phyloP scores from a whole-genome alignment of 2,113 vertebrate species.

The Cepphus grylle region DNA sequence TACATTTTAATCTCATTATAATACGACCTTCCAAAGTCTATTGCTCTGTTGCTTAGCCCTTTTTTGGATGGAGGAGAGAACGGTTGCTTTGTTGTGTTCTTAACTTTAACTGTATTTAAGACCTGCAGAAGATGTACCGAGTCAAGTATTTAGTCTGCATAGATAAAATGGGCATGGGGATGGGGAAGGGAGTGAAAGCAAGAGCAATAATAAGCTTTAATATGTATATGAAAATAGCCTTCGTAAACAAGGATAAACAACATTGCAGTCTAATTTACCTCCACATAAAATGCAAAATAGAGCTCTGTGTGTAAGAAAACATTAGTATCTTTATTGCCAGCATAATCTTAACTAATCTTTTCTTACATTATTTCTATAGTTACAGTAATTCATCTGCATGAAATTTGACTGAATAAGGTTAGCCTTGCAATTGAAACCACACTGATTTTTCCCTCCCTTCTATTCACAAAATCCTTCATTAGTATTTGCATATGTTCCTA shows the following conservation, averaged over 20 bases:
- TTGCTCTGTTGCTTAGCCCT: background rate
- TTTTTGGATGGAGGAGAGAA: background rate
- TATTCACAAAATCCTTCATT: constrained; percentile 41
- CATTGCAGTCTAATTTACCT: constrained; percentile 61
- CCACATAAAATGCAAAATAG: constrained; percentile 68
- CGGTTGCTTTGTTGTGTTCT: background rate
- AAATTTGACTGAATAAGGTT: constrained; percentile 64
- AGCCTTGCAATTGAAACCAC: background rate
- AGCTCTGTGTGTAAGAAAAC: constrained; percentile 57
- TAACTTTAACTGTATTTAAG: constrained; percentile 2
- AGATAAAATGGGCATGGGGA: constrained; percentile 36
- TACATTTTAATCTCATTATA: constrained; percentile 57
- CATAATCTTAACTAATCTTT: constrained; percentile 75
- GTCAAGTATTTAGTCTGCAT: constrained; percentile 20
- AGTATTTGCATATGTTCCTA: constrained; percentile 38
- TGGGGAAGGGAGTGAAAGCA: background rate
- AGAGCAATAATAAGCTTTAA: constrained; percentile 59
- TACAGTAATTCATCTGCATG: constrained; percentile 58
- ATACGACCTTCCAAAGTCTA: constrained; percentile 46
- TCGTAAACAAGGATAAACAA: constrained; percentile 71
- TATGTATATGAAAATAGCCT: constrained; percentile 60
- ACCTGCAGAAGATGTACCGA: background rate
- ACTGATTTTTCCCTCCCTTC: background rate
- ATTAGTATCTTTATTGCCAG: constrained; percentile 68
- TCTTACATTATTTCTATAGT: constrained; percentile 68